Evolutionary conservation across 2,888 invertebrate species (phyloP).

Genomic region (Pammene aurita): DNA sequence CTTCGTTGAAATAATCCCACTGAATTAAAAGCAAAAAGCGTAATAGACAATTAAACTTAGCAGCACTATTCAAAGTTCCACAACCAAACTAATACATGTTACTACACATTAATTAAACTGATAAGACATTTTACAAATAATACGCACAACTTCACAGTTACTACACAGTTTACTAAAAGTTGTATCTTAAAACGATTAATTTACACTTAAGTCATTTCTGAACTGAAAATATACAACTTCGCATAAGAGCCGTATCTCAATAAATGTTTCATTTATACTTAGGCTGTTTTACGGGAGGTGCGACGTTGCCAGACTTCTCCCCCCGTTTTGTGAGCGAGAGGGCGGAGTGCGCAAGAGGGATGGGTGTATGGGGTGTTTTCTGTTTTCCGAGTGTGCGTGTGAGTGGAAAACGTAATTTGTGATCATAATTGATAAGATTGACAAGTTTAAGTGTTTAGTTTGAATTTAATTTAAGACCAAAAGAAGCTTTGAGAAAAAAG

Average conservation of each 20-base stretch:
- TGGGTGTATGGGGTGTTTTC: conserved; percentile 32
- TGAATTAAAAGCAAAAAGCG: conserved; percentile 25
- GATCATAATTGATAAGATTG: conserved; percentile 21
- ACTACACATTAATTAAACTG: too few relatives aligned
- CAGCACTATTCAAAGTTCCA: conserved; percentile 2
- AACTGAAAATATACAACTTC: background rate
- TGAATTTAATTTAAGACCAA: too few relatives aligned
- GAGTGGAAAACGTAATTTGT: conserved; percentile 34
- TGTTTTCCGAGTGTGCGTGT: conserved; percentile 40
- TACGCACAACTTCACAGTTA: background rate
- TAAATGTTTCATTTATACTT: background rate
- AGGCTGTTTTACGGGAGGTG: conserved; percentile 41
- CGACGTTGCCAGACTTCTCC: conserved; percentile 64
- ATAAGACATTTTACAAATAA: background rate
- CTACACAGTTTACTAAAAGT: background rate
- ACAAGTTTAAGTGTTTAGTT: background rate
- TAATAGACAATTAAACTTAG: conserved; percentile 20
- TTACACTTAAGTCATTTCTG: background rate
- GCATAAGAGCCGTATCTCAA: background rate
- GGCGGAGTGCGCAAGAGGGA: conserved; percentile 46
- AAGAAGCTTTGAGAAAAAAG: too few relatives aligned
- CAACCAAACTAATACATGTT: too few relatives aligned
- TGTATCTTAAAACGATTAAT: conserved; percentile 9
- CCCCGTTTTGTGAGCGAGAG: conserved; percentile 55
- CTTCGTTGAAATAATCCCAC: conserved; percentile 25